A percentile compares a stretch with the other conserved stretches of the same genome.
phyloP scores from a whole-genome alignment of 2,888 invertebrate genomes.

The Antheraea yamamai region DNA sequence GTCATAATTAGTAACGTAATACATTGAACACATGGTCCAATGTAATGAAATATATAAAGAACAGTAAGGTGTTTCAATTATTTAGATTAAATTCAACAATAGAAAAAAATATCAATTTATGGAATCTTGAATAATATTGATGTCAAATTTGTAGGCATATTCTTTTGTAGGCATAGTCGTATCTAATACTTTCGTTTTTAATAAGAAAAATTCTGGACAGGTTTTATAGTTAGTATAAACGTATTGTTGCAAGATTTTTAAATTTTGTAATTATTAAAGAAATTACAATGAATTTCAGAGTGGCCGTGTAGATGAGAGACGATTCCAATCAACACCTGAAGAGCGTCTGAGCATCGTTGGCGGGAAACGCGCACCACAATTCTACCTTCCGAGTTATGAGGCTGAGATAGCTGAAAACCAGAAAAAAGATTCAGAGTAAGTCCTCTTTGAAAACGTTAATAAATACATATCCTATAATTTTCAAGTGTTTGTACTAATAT shows the following conservation, averaged over 20 bases:
- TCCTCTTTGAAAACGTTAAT: conserved; percentile 24
- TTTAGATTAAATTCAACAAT: neutral
- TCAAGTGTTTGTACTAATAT: neutral
- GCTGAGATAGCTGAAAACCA: conserved; percentile 98
- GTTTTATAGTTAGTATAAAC: neutral
- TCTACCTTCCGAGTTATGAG: conserved; percentile 96
- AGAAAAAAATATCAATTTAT: neutral
- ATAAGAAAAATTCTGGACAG: neutral
- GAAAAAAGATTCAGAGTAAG: conserved; percentile 98
- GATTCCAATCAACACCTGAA: conserved; percentile 95
- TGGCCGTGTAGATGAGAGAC: conserved; percentile 93
- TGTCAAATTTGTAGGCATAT: neutral
- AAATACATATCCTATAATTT: neutral
- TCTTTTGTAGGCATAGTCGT: too few relatives aligned
- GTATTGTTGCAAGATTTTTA: neutral
- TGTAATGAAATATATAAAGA: neutral
- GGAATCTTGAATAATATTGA: neutral
- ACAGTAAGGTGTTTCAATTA: neutral
- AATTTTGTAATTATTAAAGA: conserved; percentile 30
- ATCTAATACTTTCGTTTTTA: too few relatives aligned
- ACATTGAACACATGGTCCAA: neutral
- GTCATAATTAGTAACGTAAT: conserved; percentile 28
- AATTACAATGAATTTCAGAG: conserved; percentile 78
- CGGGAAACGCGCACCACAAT: conserved; percentile 98
- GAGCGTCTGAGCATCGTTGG: conserved; percentile 96